These are phyloP conservation scores for Sclerurus mexicanus DNA, from an alignment of 2,113 vertebrate genomes.

Conservation along the genomic window DNA sequence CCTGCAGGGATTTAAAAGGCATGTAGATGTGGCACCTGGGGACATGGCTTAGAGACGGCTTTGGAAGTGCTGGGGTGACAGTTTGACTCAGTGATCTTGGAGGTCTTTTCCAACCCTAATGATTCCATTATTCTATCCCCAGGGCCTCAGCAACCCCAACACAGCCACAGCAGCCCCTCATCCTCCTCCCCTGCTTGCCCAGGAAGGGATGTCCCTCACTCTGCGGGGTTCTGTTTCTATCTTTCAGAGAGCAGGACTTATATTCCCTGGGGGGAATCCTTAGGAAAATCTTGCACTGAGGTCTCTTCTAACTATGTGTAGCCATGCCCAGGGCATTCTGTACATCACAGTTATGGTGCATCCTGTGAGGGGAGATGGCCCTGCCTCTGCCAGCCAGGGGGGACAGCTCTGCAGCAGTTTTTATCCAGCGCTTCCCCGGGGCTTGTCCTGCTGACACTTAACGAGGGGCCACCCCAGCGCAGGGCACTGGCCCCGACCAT, in stretches of 20 bases:
- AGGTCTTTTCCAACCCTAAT: neutral
- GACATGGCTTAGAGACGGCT: neutral
- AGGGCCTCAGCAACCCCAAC: neutral
- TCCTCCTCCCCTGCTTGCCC: neutral
- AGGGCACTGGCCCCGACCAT: accelerated
- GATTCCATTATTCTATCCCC: neutral
- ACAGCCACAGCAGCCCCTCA: neutral
- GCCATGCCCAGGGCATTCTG: neutral
- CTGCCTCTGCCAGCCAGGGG: neutral
- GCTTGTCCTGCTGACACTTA: neutral
- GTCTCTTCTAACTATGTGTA: neutral
- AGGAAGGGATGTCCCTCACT: neutral
- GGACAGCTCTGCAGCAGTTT: neutral
- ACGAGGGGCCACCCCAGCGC: neutral
- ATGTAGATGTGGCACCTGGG: neutral
- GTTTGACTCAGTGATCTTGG: neutral
- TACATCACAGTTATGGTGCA: too few relatives aligned
- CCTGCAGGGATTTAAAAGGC: neutral
- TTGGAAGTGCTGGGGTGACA: neutral
- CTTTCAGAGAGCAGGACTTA: neutral
- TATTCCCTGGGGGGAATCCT: neutral
- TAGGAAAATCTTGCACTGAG: neutral
- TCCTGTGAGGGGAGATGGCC: neutral
- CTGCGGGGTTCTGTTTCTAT: neutral
- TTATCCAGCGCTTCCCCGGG: accelerated